A percentile compares a stretch with the other conserved stretches of the same genome.
These are phyloP conservation scores for Sus scrofa DNA, from an alignment of 2,113 vertebrate genomes.

Conservation along the genomic window T2T-Sscrofa CM000824.6:199803001-199803500, in stretches of 20 bases:
- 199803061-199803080: background rate
- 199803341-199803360: background rate
- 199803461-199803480: background rate
- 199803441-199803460: background rate
- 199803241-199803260: background rate
- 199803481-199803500: background rate
- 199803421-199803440: background rate
- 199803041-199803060: too few species aligned
- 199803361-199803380: background rate
- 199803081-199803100: background rate
- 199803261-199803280: background rate
- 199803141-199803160: background rate
- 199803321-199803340: background rate
- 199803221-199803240: background rate
- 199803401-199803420: background rate
- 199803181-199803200: background rate
- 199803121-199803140: background rate
- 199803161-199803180: background rate
- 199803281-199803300: fast-evolving
- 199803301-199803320: background rate
- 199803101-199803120: background rate
- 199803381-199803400: background rate
- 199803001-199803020: background rate
- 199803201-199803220: background rate
- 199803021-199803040: too few species aligned